Evolutionary conservation across 1,140 invertebrate genomes (phyloP).

Genomic region (Diploscapter pachys): DNA sequence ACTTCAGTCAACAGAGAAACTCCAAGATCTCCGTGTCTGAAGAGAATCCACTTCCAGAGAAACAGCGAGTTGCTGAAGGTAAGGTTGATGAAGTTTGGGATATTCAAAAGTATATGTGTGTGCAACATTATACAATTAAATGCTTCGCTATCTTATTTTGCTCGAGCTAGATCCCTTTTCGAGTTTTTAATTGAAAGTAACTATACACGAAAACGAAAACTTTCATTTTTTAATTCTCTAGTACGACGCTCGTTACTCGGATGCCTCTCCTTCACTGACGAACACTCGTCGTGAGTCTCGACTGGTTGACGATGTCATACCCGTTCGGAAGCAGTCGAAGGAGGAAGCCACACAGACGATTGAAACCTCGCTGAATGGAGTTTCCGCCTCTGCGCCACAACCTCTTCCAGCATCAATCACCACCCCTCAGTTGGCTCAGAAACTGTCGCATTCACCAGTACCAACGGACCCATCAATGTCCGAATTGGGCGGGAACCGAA

Average conservation of each 20-base stretch:
- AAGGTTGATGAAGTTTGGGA: too few relatives aligned
- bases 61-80: not conserved
- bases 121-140: too few relatives aligned
- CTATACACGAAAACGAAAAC: too few relatives aligned
- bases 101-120: too few relatives aligned
- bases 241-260: constrained; percentile 6
- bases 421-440: not conserved
- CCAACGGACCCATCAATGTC: constrained; percentile 10
- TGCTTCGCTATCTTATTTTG: too few relatives aligned
- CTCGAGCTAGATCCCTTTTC: too few relatives aligned
- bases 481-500: constrained; percentile 8
- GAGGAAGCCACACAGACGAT: constrained; percentile 27
- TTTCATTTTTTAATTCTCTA: too few relatives aligned
- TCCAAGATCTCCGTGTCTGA: constrained; percentile 29
- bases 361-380: constrained; percentile 6
- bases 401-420: too few relatives aligned
- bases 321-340: constrained; percentile 17
- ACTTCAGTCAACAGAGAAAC: constrained; percentile 24
- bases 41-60: constrained; percentile 33
- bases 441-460: not conserved
- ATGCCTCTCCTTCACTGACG: not conserved
- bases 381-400: constrained; percentile 2
- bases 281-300: too few relatives aligned
- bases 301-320: not conserved
- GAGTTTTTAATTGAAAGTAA: too few relatives aligned